Conservation (phyloP, 2,113 vertebrate genomes). For the Malurus alboscapulatus region DNA sequence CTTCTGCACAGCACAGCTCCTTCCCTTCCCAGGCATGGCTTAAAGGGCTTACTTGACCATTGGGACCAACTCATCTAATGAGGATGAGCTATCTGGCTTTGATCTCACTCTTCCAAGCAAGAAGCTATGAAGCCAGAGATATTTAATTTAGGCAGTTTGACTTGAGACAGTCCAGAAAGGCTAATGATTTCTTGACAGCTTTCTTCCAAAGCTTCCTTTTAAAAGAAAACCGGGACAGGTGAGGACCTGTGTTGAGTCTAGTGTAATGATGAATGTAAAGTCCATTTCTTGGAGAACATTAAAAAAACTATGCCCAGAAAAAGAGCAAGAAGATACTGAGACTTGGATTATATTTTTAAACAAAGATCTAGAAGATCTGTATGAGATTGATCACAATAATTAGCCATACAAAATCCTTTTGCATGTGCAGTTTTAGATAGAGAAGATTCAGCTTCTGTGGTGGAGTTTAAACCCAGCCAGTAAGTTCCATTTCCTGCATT, state of each 20-base stretch:
- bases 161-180: not conserved
- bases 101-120: not conserved
- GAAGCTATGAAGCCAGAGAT: not conserved
- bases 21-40: not conserved
- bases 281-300: not conserved
- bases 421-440: not conserved
- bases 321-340: not conserved
- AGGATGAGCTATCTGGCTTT: not conserved
- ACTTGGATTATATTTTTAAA: not conserved
- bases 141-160: not conserved
- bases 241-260: not conserved
- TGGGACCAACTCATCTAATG: not conserved
- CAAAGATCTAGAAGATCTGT: not conserved
- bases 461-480: not conserved
- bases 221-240: not conserved
- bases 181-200: not conserved
- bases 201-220: not conserved
- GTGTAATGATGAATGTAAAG: not conserved
- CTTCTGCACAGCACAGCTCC: not conserved
- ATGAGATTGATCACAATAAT: not conserved
- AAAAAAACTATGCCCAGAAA: not conserved
- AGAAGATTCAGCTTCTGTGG: not conserved
- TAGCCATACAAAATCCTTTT: not conserved
- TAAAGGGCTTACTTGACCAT: not conserved
- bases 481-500: not conserved